These are phyloP conservation scores for Trachymyrmex septentrionalis DNA, from an alignment of 1,140 invertebrate species.

Conservation along the genomic window DNA sequence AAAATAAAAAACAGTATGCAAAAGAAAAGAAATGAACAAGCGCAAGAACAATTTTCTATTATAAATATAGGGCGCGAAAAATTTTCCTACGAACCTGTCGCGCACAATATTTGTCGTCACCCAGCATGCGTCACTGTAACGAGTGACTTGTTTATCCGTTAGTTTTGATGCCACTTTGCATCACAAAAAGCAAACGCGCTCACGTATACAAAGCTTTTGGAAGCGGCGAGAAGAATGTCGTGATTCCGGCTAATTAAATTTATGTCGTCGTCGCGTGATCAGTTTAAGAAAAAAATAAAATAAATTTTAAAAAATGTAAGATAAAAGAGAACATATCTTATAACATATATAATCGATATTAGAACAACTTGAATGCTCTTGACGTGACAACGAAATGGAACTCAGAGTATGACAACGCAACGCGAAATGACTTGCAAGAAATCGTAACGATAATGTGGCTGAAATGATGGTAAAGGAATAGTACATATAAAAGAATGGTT, in stretches of 20 bases:
- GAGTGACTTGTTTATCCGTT: conserved; percentile 61
- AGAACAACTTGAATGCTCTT: not conserved
- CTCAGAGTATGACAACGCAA: not conserved
- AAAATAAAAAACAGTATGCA: conserved; percentile 2
- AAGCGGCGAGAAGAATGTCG: not conserved
- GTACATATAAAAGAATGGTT: conserved; percentile 10
- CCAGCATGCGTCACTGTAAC: conserved; percentile 46
- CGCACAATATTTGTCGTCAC: conserved; percentile 60
- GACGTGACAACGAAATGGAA: not conserved
- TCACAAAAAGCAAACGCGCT: conserved; percentile 34
- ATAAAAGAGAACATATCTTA: not conserved
- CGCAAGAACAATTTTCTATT: not conserved
- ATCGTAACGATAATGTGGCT: conserved; percentile 34
- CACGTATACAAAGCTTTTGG: not conserved
- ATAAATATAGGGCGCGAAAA: conserved; percentile 8
- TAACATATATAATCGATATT: not conserved
- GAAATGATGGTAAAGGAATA: conserved; percentile 25
- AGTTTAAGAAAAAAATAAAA: not conserved
- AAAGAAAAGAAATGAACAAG: not conserved
- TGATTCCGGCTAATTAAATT: not conserved
- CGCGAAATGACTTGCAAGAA: conserved; percentile 35
- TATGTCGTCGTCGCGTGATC: not conserved
- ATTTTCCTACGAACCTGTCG: conserved; percentile 44
- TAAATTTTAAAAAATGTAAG: no score
- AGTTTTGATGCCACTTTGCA: conserved; percentile 59